phyloP scores from a whole-genome alignment of 2,113 vertebrate genomes.

The Pantherophis guttatus region DNA sequence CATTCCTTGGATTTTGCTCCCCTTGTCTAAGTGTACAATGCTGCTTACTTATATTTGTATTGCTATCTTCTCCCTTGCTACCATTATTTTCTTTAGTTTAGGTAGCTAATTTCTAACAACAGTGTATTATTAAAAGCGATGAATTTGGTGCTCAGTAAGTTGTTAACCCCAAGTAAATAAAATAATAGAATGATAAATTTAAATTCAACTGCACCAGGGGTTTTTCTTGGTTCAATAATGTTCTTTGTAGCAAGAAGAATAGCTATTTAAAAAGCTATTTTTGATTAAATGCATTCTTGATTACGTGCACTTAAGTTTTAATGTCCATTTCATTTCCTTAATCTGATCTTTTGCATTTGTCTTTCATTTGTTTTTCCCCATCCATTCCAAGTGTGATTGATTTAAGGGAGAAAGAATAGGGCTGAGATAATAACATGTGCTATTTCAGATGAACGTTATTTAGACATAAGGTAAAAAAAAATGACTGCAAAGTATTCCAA shows the following conservation, averaged over 20 bases:
- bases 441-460: neutral
- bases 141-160: constrained; percentile 75
- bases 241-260: constrained; percentile 58
- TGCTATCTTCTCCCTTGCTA: constrained; percentile 45
- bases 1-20: constrained; percentile 39
- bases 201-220: constrained; percentile 57
- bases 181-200: constrained; percentile 73
- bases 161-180: constrained; percentile 76
- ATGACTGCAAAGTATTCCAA: neutral
- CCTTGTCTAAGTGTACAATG: constrained; percentile 40
- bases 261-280: constrained; percentile 66
- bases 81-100: constrained; percentile 67
- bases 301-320: constrained; percentile 50
- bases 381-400: neutral
- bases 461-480: neutral
- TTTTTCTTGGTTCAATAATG: constrained; percentile 53
- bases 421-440: neutral
- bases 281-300: constrained; percentile 60
- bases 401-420: neutral
- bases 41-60: constrained; percentile 65
- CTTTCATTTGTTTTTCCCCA: constrained; percentile 12
- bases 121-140: constrained; percentile 69
- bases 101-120: constrained; percentile 63
- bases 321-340: constrained; percentile 43
- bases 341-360: constrained; percentile 18